These are phyloP conservation scores for Zootermopsis nevadensis DNA, from an alignment of 2,888 invertebrate genomes.

Conservation along the genomic window DNA sequence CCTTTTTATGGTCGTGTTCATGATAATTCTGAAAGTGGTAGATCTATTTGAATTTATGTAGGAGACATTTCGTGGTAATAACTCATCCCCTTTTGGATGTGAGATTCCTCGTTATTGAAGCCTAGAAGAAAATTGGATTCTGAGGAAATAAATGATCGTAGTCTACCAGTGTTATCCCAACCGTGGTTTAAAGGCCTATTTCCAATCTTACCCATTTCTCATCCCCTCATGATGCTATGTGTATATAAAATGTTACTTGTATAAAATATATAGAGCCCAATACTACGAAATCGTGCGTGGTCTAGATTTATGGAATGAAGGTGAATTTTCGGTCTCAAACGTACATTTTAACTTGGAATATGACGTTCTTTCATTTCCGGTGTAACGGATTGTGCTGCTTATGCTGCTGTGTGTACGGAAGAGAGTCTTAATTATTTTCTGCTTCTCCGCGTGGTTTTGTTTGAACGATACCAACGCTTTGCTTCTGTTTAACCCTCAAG, in stretches of 20 bases:
- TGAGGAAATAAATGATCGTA: slow-evolving; percentile 48
- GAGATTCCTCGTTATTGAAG: slow-evolving; percentile 48
- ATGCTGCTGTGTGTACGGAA: neutral
- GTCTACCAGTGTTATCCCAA: slow-evolving; percentile 39
- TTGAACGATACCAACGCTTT: neutral
- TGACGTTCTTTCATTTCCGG: slow-evolving; percentile 21
- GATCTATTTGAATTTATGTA: slow-evolving; percentile 39
- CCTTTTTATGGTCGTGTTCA: slow-evolving; percentile 18
- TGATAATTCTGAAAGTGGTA: slow-evolving; percentile 35
- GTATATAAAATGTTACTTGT: slow-evolving; percentile 25
- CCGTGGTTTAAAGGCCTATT: slow-evolving; percentile 31
- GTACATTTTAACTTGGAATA: slow-evolving; percentile 38
- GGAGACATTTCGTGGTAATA: slow-evolving; percentile 32
- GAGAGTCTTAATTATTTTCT: slow-evolving; percentile 1
- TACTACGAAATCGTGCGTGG: slow-evolving; percentile 6
- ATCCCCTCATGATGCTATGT: neutral
- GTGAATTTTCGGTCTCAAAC: slow-evolving; percentile 44
- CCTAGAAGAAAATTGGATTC: slow-evolving; percentile 51
- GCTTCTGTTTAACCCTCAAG: no score
- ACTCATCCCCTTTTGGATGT: slow-evolving; percentile 40
- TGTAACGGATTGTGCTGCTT: neutral
- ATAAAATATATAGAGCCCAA: slow-evolving; percentile 37
- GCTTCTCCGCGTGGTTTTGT: neutral
- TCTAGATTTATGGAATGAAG: slow-evolving; percentile 48
- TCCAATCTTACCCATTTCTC: neutral